phyloP scores from a whole-genome alignment of 2,113 vertebrate genomes.

The Athene cunicularia region DNA sequence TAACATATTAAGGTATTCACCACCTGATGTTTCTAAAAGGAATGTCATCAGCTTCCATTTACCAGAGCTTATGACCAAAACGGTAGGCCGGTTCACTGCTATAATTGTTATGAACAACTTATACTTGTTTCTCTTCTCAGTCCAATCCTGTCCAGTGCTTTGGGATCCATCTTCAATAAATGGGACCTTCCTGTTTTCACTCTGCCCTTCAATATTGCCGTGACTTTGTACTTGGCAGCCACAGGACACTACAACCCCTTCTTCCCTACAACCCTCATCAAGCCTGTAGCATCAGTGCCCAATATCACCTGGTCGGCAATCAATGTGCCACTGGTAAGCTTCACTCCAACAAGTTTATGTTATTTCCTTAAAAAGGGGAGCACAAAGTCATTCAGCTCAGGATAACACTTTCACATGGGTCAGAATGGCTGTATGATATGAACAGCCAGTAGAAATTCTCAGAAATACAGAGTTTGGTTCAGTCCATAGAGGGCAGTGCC shows the following conservation, averaged over 20 bases:
- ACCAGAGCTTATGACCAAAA: not conserved
- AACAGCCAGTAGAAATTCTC: not conserved
- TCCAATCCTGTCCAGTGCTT: constrained; percentile 88
- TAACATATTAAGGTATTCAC: not conserved
- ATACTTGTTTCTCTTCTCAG: constrained; percentile 58
- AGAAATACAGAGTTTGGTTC: accelerated
- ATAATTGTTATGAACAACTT: not conserved
- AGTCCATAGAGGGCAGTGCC: not conserved
- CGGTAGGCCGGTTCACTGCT: not conserved
- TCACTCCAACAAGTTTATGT: not conserved
- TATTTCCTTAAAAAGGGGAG: not conserved
- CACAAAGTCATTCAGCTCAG: accelerated
- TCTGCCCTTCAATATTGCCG: constrained; percentile 89
- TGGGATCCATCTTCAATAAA: constrained; percentile 88
- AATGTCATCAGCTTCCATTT: not conserved
- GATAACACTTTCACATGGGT: accelerated
- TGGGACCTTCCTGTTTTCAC: constrained; percentile 95
- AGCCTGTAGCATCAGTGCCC: constrained; percentile 76
- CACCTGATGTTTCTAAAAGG: not conserved
- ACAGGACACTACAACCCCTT: constrained; percentile 88
- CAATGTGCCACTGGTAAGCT: constrained; percentile 82
- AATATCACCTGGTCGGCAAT: constrained; percentile 90
- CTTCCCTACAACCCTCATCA: constrained; percentile 85
- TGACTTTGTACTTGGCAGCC: constrained; percentile 90
- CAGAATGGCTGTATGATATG: not conserved